Evolutionary conservation across 2,888 invertebrate genomes (phyloP), one percentile per base, ranked within the genome.

Genomic region (Linnaemya tessellans): DNA sequence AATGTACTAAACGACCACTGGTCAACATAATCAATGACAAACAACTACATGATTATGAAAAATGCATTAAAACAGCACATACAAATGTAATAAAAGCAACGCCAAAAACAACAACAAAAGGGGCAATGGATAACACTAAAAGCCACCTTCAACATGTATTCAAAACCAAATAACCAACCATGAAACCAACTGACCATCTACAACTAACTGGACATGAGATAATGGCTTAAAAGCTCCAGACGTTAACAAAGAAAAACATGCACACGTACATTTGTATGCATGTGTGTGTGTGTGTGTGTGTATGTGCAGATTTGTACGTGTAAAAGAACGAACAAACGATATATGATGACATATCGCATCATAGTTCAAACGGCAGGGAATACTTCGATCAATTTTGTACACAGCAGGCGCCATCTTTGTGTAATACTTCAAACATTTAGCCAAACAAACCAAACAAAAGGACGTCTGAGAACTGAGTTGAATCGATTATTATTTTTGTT

Each of bases 321-420:
- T 56, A 15, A 30, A 30, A 25, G 30, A 41, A 56, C 49, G 10
- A 49, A 65, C 51, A 64, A 51, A 68, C 88, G 89, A 92, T 91
- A 92, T 92, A 92, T 92, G 92, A 92, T 92, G 92, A 92, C 92
- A 92, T 92, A 92, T 92, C 92, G 92, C 92, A 90, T 92, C 92
- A 92, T 92, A 92, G 92, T 92, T 92, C 92, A 92, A 92, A 91
- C 92, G 90, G 91, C 92, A 92, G 92, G 92, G 92, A 92, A 90
- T 92, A 92, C 91, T 90, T 90, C 91, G 92, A 92, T 92, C 92
- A 92, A 92, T 92, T 92, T 92, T 91, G 89, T 88, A 91, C 92
- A 90, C 92, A 92, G 92, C 92, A 90, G 92, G 92, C 89, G 90
- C 90, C 91, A 91, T 91, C 90, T 90, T 81, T 87, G 71, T 83